Conservation (phyloP, 1,140 invertebrate species). For the Pseudobourletiella spinata region DNA sequence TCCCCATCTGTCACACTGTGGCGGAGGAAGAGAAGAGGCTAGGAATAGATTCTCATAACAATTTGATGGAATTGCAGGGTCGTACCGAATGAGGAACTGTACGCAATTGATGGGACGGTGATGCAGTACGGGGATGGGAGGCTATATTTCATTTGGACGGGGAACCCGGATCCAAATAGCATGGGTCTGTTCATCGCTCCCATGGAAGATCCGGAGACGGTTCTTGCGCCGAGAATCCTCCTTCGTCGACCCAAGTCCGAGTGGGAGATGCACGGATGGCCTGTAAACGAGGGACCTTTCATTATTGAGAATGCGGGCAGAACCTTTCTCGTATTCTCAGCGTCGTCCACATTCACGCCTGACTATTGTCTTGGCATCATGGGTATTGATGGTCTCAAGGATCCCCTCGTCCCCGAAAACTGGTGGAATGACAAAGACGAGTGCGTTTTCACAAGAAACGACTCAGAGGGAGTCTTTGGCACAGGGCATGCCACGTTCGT, state of each 20-base stretch:
- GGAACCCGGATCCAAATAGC: conserved; percentile 12
- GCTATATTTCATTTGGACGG: conserved; percentile 21
- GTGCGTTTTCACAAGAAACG: conserved; percentile 24
- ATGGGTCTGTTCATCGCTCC: conserved; percentile 28
- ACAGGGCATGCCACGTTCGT: conserved; percentile 26
- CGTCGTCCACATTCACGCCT: conserved; percentile 20
- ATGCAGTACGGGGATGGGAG: conserved; percentile 22
- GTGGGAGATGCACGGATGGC: conserved; percentile 17
- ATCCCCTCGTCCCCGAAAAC: conserved; percentile 18
- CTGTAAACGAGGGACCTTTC: conserved; percentile 27
- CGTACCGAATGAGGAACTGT: conserved; percentile 14
- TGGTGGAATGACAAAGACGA: conserved; percentile 20
- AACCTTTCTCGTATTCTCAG: conserved; percentile 26
- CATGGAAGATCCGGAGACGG: conserved; percentile 20
- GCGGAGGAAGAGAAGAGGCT: too few relatives aligned
- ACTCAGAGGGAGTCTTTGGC: conserved; percentile 18
- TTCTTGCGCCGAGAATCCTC: conserved; percentile 2
- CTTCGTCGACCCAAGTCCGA: conserved; percentile 3
- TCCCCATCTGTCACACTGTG: too few relatives aligned
- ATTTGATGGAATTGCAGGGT: background rate
- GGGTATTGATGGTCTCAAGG: conserved; percentile 23
- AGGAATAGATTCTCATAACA: too few relatives aligned
- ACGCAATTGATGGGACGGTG: conserved; percentile 25
- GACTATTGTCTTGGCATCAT: conserved; percentile 27
- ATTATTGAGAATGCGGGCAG: conserved; percentile 26